Evolutionary conservation across 2,113 vertebrate species (phyloP), one percentile per base, ranked within the genome.

Genomic region (Chloebia gouldiae): DNA sequence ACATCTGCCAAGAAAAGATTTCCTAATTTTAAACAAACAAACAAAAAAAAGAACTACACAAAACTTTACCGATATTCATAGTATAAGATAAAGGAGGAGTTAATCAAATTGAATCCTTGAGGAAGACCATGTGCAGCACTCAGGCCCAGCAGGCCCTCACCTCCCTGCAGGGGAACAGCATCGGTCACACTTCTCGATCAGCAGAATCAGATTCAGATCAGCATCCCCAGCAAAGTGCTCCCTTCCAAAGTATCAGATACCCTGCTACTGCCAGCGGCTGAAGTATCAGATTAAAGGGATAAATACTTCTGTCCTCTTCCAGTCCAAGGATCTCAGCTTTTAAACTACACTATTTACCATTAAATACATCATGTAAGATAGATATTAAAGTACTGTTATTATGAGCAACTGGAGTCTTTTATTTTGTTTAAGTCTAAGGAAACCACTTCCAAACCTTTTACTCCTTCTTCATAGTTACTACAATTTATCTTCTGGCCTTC

Each of bases 71-170:
- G 47, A 14, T 54, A 86, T 57, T 87, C 79, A 53, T 33, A 94
- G 40, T 86, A 6, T n/a, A 90, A 86, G 63, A 86, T 39, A 86
- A 79, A 87, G 61, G 33, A 91, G 56, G 16, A 73, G 31, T 54
- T 91, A 96, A 97, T 91, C 50, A 92, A 57, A 88, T 18, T 51
- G 49, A 71, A 75, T 81, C 25, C n/a, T 90, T 95, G 14, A 69
- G 45, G 79, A 56, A 96, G 90, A 94, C 25, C 64, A 81, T 23
- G 53, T 73, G 24, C 68, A 63, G 59, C 44, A 45, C 75, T 80
- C 30, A 90, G 56, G 61, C 61, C 13, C 6, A 30, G 23, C 60
- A 76, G 80, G 65, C n/a, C 82, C 68, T 49, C 64, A 33, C n/a
- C 53, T 9, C 57, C 51, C 88, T 51, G 61, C 59, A 11, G 28